Evolutionary conservation across 2,888 invertebrate genomes (phyloP), one percentile per base, ranked within the genome.

Genomic region (Coelinius sp.): DNA sequence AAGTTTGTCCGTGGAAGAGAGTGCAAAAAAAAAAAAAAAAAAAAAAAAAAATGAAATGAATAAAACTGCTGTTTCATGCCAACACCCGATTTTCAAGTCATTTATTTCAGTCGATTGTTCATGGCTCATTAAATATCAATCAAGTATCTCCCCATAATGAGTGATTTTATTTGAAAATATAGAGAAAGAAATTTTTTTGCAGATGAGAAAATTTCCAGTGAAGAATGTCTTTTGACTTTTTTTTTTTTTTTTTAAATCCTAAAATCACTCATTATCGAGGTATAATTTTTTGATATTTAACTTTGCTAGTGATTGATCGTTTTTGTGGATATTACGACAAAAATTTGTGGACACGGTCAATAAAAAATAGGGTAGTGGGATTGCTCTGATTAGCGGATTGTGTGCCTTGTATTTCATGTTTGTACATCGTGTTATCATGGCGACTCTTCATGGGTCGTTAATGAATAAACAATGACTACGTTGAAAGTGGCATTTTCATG

Each of bases 401-500:
- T 10, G 5, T 12, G 8, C 12, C 5, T 46, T 5, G n/a, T 20
- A 6, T 17, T 17, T 46, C 14, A 46, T 41, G 59, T 59, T 59
- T 59, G 53, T 59, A 14, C 17, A 20, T 17, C 3, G 59, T n/a
- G 59, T 59, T 59, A 59, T 59, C 59, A 59, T 59, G 59, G 7
- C 59, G 35, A 41, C 63, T 41, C 22, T 7, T 24, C 4, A 6
- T 41, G 41, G 38, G 22, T 22, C 41, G 22, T 17, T 22, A 22
- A 63, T 63, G 41, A 63, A 63, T 63, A 41, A 63, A 22, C 8
- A 38, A 63, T 63, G 4, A 24, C 6, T 8, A 17, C 63, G 20
- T 22, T 41, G 12, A 63, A 41, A n/a, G 38, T 56, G 24, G 53
- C 4, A 25, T 53, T 10, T 1, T n/a, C 53, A 12, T 24, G 25